Evolutionary conservation across 2,797 vertebrate genomes (phyloP).

Genomic region (Spheniscus humboldti): DNA sequence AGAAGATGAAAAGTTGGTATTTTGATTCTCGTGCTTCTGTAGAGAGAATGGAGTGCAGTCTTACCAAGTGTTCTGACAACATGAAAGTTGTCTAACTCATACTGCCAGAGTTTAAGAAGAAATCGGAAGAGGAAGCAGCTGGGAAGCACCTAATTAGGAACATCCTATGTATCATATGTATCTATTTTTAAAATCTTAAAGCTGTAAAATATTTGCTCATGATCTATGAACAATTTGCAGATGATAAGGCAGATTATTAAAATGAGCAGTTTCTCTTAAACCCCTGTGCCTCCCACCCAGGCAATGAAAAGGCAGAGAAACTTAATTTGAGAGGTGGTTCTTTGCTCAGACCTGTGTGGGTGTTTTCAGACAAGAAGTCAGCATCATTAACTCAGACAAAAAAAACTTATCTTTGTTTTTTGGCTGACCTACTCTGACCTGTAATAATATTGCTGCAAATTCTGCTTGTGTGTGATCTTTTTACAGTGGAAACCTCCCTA

Average conservation of each 20-base stretch:
- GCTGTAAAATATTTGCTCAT: background rate
- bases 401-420: background rate
- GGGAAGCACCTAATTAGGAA: background rate
- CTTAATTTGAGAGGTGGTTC: background rate
- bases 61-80: background rate
- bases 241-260: background rate
- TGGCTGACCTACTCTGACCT: background rate
- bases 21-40: background rate
- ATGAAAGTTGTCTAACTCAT: background rate
- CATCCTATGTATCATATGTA: background rate
- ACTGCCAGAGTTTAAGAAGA: background rate
- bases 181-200: background rate
- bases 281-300: background rate
- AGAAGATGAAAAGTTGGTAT: background rate
- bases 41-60: background rate
- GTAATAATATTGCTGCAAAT: background rate
- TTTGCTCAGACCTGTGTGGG: background rate
- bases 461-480: background rate
- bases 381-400: background rate
- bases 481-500: background rate
- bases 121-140: background rate
- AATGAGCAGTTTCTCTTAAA: background rate
- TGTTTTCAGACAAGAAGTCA: background rate
- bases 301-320: background rate
- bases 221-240: background rate